These are phyloP conservation scores for Cybosia mesomella DNA, from an alignment of 2,888 invertebrate genomes.

Conservation along the genomic window DNA sequence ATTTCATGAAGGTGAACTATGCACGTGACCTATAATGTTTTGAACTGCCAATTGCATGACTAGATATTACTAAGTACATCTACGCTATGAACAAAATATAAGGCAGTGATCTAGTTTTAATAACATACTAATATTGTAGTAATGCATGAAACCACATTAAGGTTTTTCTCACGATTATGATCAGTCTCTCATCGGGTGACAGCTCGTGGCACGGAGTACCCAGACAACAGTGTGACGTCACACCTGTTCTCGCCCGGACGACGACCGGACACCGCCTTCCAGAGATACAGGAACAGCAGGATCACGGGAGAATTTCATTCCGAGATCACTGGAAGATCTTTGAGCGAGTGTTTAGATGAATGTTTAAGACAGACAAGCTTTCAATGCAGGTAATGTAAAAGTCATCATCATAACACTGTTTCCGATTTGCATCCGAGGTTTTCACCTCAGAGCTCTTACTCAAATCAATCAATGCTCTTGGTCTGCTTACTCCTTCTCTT, in stretches of 20 bases:
- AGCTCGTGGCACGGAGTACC: slow-evolving; percentile 96
- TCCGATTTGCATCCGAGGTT: background rate
- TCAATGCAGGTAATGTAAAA: slow-evolving; percentile 90
- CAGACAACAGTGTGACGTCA: slow-evolving; percentile 94
- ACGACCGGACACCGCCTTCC: slow-evolving; percentile 95
- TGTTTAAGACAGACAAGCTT: slow-evolving; percentile 96
- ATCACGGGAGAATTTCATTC: slow-evolving; percentile 96
- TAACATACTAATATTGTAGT: slow-evolving; percentile 42
- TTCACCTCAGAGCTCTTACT: background rate
- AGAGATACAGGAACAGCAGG: slow-evolving; percentile 94
- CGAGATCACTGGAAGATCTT: slow-evolving; percentile 94
- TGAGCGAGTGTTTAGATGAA: slow-evolving; percentile 96
- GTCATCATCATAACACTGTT: background rate
- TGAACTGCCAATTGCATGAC: background rate
- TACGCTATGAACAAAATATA: background rate
- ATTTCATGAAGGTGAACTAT: background rate
- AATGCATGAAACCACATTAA: slow-evolving; percentile 74
- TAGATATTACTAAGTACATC: background rate
- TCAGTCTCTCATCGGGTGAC: slow-evolving; percentile 87
- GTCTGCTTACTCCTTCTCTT: too few species aligned
- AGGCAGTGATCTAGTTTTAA: background rate
- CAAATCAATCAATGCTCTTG: too few species aligned
- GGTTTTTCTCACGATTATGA: slow-evolving; percentile 82
- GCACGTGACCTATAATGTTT: background rate
- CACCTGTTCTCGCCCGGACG: slow-evolving; percentile 94